Conservation (phyloP, 1,140 invertebrate genomes). For the Triops longicaudatus region DNA sequence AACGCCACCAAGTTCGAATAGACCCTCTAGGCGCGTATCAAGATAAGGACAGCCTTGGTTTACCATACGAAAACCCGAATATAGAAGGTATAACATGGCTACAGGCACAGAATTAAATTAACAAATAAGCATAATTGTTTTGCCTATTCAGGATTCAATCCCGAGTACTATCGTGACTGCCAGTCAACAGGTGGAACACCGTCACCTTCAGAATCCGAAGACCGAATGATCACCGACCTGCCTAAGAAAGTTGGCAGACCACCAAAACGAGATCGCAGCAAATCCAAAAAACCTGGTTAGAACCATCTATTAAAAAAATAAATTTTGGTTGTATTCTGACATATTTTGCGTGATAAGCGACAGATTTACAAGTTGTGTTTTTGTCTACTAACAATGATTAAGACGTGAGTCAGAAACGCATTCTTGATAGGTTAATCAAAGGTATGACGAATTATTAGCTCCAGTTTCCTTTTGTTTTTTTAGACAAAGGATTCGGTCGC, state of each 20-base stretch:
- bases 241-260: conserved; percentile 21
- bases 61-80: not conserved
- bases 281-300: conserved; percentile 18
- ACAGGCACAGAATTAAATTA: not conserved
- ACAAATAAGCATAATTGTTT: not conserved
- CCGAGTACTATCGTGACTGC: conserved; percentile 16
- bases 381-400: not conserved
- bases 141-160: not conserved
- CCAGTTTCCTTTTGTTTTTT: not conserved
- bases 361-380: not conserved
- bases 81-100: not conserved
- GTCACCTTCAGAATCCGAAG: not conserved
- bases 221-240: not conserved
- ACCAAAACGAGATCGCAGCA: conserved; percentile 18
- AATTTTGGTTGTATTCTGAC: too few relatives aligned
- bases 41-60: not conserved
- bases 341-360: too few relatives aligned
- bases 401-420: not conserved
- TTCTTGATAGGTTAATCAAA: not conserved
- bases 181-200: conserved; percentile 11
- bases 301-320: not conserved
- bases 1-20: not conserved
- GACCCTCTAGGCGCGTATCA: not conserved
- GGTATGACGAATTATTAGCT: not conserved
- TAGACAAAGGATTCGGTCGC: conserved; percentile 52